These are phyloP conservation scores for Lepidochitona cinerea DNA, from an alignment of 2,888 invertebrate genomes.

Conservation along the genomic window DNA sequence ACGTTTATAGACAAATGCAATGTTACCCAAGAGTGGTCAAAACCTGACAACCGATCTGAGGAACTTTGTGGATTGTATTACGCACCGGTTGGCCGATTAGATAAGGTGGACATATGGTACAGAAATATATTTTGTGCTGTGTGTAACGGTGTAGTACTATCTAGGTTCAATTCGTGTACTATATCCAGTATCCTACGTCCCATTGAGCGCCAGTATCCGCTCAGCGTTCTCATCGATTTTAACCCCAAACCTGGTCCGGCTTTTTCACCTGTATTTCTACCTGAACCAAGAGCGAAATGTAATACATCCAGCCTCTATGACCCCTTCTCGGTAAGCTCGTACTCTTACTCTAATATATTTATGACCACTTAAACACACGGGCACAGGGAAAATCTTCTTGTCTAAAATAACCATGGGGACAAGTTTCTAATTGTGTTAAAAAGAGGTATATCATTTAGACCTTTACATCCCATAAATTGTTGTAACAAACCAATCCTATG, in stretches of 20 bases:
- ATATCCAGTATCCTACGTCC: background rate
- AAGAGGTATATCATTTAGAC: too few species aligned
- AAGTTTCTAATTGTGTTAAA: too few species aligned
- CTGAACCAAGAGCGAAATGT: too few species aligned
- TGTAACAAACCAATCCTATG: too few species aligned
- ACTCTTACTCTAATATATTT: too few species aligned
- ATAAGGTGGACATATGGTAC: too few species aligned
- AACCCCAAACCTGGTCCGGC: background rate
- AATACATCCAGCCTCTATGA: background rate
- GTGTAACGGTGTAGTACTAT: background rate
- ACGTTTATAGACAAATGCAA: background rate
- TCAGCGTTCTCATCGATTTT: background rate
- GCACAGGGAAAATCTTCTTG: too few species aligned
- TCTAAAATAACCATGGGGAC: too few species aligned
- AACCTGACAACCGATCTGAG: background rate
- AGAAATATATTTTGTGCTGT: background rate
- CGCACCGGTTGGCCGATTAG: background rate
- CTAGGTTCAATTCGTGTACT: background rate
- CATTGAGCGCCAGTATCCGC: background rate
- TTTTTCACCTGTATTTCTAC: background rate
- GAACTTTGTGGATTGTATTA: background rate
- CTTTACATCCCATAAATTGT: too few species aligned
- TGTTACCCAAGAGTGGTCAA: background rate
- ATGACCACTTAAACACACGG: too few species aligned
- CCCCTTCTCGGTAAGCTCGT: background rate